Conservation (phyloP, 2,113 vertebrate genomes). For the Mobula hypostoma region DNA sequence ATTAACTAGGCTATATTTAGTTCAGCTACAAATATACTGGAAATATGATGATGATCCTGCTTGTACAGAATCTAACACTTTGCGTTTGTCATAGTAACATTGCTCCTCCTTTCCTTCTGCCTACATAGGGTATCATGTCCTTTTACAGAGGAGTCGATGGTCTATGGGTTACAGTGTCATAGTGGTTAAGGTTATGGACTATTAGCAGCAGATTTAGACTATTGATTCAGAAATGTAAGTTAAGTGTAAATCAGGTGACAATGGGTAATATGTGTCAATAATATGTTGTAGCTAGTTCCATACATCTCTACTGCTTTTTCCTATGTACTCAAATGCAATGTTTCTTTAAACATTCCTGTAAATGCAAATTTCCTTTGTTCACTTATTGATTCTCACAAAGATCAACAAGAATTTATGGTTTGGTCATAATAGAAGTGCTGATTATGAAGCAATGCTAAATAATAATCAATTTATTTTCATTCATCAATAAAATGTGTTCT, state of each 20-base stretch:
- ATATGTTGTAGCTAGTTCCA: neutral
- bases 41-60: neutral
- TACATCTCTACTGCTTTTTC: neutral
- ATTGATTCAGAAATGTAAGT: too few species aligned
- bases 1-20: neutral
- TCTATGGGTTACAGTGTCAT: too few species aligned
- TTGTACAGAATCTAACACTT: neutral
- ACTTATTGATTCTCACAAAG: neutral
- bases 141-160: too few species aligned
- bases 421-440: neutral
- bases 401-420: neutral
- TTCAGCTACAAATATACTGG: neutral
- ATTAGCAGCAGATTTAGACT: too few species aligned
- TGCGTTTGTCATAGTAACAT: neutral
- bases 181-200: too few species aligned
- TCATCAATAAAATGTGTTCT: neutral
- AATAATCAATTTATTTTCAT: neutral
- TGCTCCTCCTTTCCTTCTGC: too few species aligned
- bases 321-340: neutral
- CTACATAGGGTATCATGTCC: too few species aligned
- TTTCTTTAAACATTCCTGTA: neutral
- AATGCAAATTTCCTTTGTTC: neutral
- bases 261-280: neutral
- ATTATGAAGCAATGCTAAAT: neutral
- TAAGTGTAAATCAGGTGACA: neutral